Evolutionary conservation across 2,797 vertebrate genomes (phyloP), one percentile per base, ranked within the genome.

Genomic region (Sebastes variabilis): DNA sequence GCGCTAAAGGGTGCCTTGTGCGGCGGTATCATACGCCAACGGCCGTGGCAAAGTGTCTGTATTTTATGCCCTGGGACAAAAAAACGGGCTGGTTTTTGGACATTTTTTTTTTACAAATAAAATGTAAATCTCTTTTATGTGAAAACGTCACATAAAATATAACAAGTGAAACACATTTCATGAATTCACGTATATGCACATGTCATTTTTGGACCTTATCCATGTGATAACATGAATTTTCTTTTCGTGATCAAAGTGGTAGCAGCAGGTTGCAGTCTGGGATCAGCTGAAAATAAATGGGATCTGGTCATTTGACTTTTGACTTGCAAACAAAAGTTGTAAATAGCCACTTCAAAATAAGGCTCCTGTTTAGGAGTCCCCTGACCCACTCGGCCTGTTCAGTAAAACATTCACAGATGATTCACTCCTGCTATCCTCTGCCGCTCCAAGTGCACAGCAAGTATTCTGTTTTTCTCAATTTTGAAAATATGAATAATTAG

Each of bases 311-410:
- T 30, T 62, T 20, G 14, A 52, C 14, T 16, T 59, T 29, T 24
- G 30, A 68, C 13, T 62, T 68, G 61, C 25, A 55, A 59, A 22
- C 27, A 9, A 55, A 46, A 64, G 2, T 27, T 22, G 1, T 12
- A 5, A 42, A 59, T 20, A 62, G 22, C 67, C 36, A 70, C 54
- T 61, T 81, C 59, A 78, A 81, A 75, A 29, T n/a, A 6, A 46
- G 12, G 11, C 29, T 66, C 29, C 29, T 14, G 20, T 14, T 54
- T 12, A 59, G 30, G 27, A 27, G 16, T 18, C 9, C 22, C 2
- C 18, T n/a, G 34, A 71, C 49, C 67, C 67, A 75, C 14, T 61
- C 69, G 66, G 34, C 7, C 61, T 55, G 38, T 60, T 70, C 52
- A 73, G 20, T 68, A 59, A 85, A 69, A 42, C 55, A 55, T 56